A percentile compares a stretch with the other conserved stretches of the same genome.
phyloP scores from a whole-genome alignment of 2,888 invertebrate species.

The Digitonthophagus gazella region DNA sequence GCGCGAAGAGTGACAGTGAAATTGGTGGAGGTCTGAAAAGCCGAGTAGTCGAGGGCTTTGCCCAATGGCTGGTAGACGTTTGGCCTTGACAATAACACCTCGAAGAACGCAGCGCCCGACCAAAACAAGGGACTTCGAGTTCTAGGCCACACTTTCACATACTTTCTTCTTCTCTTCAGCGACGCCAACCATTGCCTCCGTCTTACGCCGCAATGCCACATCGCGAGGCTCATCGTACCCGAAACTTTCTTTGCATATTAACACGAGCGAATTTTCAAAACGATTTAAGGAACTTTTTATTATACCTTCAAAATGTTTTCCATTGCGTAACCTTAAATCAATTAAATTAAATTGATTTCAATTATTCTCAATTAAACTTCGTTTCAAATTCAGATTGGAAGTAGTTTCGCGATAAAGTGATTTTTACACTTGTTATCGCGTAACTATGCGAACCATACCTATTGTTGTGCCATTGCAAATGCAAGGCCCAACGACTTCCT shows the following conservation, averaged over 20 bases:
- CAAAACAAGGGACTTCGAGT: conserved; percentile 47
- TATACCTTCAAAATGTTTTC: too few species aligned
- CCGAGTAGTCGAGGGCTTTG: background rate
- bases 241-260: background rate
- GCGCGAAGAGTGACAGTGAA: background rate
- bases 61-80: conserved; percentile 32
- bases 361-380: background rate
- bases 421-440: background rate
- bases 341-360: background rate
- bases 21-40: background rate
- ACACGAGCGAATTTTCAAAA: background rate
- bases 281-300: too few species aligned
- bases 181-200: background rate
- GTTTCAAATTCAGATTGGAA: background rate
- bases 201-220: background rate
- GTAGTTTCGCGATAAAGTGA: background rate
- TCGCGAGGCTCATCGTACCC: background rate
- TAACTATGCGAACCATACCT: background rate
- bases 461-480: background rate
- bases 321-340: too few species aligned
- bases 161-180: conserved; percentile 43
- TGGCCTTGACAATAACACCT: conserved; percentile 45
- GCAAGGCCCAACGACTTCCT: background rate
- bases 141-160: conserved; percentile 51
- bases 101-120: conserved; percentile 38